phyloP scores from a whole-genome alignment of 2,797 vertebrate species.

The Zonotrichia albicollis region DNA sequence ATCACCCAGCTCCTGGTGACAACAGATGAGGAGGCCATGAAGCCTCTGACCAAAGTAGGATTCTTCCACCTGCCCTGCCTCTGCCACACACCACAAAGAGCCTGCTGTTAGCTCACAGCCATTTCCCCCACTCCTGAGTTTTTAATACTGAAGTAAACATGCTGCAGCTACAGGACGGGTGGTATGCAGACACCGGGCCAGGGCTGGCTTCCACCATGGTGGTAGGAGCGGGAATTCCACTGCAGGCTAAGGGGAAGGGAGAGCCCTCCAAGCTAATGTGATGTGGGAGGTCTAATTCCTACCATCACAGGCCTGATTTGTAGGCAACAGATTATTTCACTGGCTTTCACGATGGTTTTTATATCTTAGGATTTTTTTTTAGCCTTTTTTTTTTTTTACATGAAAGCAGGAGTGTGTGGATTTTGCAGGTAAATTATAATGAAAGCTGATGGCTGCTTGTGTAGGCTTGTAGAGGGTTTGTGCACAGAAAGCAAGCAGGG shows the following conservation, averaged over 20 bases:
- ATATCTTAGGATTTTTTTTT: not conserved
- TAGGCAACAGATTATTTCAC: slow-evolving; percentile 59
- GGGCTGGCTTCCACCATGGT: slow-evolving; percentile 21
- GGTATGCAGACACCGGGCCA: slow-evolving; percentile 31
- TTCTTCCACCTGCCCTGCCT: slow-evolving; percentile 10
- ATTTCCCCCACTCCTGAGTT: not conserved
- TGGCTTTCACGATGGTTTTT: slow-evolving; percentile 21
- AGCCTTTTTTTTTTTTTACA: slow-evolving; percentile 25
- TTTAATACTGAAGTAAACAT: slow-evolving; percentile 28
- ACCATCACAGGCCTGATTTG: slow-evolving; percentile 46
- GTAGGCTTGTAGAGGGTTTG: slow-evolving; percentile 61
- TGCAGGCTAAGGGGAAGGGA: slow-evolving; percentile 57
- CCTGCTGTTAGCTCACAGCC: not conserved
- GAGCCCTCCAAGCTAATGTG: slow-evolving; percentile 61
- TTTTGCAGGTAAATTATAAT: slow-evolving; percentile 66
- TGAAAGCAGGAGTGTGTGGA: slow-evolving; percentile 52
- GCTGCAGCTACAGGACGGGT: not conserved
- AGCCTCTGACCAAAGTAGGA: not conserved
- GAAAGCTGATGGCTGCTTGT: slow-evolving; percentile 63
- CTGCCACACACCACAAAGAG: slow-evolving; percentile 17
- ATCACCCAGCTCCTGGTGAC: not conserved
- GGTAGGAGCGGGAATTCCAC: slow-evolving; percentile 48
- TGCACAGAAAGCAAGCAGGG: slow-evolving; percentile 56
- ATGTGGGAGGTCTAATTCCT: slow-evolving; percentile 71
- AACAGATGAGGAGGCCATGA: not conserved